Percentiles rank a stretch among this genome's conserved stretches.
phyloP scores from a whole-genome alignment of 1,140 invertebrate species.

The Hypothenemus hampei region DNA sequence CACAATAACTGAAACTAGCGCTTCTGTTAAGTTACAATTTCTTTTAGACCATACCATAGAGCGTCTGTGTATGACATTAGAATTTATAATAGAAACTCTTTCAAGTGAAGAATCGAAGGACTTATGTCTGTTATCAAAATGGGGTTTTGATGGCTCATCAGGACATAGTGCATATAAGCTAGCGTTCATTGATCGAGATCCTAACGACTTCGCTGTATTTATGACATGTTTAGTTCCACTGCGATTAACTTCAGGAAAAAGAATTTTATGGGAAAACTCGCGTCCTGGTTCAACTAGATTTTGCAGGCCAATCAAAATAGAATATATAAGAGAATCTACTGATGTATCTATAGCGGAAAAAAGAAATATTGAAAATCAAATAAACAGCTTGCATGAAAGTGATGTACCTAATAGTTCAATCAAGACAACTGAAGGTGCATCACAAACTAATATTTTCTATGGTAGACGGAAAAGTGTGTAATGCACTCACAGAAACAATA shows the following conservation, averaged over 20 bases:
- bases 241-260: not conserved
- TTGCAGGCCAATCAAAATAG: conserved; percentile 1
- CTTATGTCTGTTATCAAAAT: not conserved
- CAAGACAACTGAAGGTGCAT: not conserved
- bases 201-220: not conserved
- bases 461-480: too few species aligned
- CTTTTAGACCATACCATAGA: conserved; percentile 1
- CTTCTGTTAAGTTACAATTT: not conserved
- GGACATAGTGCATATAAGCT: not conserved
- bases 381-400: too few species aligned
- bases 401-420: too few species aligned
- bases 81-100: too few species aligned
- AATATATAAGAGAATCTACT: too few species aligned
- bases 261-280: not conserved
- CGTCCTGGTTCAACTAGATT: not conserved
- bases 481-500: too few species aligned
- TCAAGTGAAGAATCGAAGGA: too few species aligned
- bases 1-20: not conserved
- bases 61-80: not conserved
- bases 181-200: not conserved
- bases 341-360: not conserved
- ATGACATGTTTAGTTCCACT: not conserved
- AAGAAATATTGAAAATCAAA: not conserved
- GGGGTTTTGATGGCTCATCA: not conserved
- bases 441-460: not conserved